Conservation (phyloP, 2,113 vertebrate species). For the Amia ocellicauda region DNA sequence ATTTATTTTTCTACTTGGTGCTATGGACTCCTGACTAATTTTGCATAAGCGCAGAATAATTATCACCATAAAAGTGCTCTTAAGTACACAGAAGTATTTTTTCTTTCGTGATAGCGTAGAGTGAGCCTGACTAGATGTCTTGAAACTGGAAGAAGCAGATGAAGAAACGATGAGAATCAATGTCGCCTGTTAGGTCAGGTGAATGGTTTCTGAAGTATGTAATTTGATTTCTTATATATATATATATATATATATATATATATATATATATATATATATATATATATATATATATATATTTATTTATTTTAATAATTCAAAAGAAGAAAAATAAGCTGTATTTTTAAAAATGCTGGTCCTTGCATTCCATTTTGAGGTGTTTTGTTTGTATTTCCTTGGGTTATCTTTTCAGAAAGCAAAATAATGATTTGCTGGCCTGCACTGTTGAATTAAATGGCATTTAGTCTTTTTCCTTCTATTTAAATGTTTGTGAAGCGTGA, state of each 20-base stretch:
- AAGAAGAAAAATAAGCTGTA: not conserved
- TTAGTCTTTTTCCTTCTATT: no score
- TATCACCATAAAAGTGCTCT: constrained; percentile 45
- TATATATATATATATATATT: no score
- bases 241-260: no score
- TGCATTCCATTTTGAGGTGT: not conserved
- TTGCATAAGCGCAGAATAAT: constrained; percentile 28
- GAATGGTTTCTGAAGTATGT: no score
- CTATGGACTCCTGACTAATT: constrained; percentile 36
- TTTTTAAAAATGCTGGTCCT: not conserved
- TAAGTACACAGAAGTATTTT: constrained; percentile 27
- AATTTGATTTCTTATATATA: no score
- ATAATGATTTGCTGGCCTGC: not conserved
- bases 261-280: no score
- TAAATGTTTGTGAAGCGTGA: no score
- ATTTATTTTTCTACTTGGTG: constrained; percentile 51
- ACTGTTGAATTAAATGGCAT: no score
- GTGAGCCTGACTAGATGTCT: not conserved
- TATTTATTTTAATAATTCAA: no score
- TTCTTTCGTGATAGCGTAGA: not conserved
- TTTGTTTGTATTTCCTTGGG: not conserved
- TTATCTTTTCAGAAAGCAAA: not conserved
- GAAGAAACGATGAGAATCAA: no score
- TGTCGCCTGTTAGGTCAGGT: no score
- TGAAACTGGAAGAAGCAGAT: not conserved